These are phyloP conservation scores for Sericinus montela DNA, from an alignment of 2,888 invertebrate genomes.

Conservation along the genomic window DNA sequence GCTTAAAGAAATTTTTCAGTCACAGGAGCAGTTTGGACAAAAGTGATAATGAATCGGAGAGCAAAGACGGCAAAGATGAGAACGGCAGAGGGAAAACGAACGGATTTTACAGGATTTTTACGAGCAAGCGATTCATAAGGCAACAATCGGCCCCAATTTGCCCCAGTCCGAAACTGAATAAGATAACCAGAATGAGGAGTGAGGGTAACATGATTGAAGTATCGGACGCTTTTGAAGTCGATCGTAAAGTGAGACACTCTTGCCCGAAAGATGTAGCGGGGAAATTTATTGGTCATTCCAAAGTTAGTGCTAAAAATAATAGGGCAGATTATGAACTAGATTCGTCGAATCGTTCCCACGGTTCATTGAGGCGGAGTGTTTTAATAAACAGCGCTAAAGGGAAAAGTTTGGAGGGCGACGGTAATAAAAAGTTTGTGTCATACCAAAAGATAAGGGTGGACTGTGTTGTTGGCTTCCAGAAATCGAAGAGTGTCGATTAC, in stretches of 20 bases:
- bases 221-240: constrained; percentile 34
- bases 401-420: constrained; percentile 57
- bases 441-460: constrained; percentile 65
- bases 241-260: constrained; percentile 28
- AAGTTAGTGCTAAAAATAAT: constrained; percentile 43
- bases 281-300: constrained; percentile 62
- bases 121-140: constrained; percentile 53
- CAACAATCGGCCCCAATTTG: constrained; percentile 68
- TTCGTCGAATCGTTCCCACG: constrained; percentile 39
- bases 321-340: constrained; percentile 50
- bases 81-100: constrained; percentile 35
- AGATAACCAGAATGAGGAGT: constrained; percentile 59
- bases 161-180: constrained; percentile 44
- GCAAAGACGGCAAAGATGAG: constrained; percentile 45
- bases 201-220: constrained; percentile 57
- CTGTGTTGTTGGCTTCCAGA: constrained; percentile 64
- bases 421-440: constrained; percentile 46
- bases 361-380: constrained; percentile 72
- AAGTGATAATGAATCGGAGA: constrained; percentile 50
- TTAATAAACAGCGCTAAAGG: constrained; percentile 70
- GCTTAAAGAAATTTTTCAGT: constrained; percentile 71
- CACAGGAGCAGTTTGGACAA: constrained; percentile 67
- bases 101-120: constrained; percentile 58
- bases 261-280: constrained; percentile 32
- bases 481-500: constrained; percentile 60